Evolutionary conservation across 2,113 vertebrate species (phyloP).

Genomic region (Balaenoptera acutorostrata): DNA sequence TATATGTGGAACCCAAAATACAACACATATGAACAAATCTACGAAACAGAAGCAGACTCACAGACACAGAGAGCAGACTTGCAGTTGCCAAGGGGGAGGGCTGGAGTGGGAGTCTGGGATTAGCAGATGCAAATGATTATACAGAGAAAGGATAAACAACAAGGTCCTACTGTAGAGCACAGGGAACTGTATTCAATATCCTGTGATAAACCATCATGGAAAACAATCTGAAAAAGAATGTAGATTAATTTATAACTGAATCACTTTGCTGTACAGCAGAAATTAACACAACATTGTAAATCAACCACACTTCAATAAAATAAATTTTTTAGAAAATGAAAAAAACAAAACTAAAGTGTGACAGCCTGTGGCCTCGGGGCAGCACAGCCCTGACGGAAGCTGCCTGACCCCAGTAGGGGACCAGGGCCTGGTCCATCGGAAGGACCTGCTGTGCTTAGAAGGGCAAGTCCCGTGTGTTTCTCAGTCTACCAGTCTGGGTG

Average conservation of each 20-base stretch:
- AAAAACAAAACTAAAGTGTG: background rate
- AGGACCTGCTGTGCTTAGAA: background rate
- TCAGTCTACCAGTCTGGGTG: background rate
- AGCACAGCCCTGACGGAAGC: background rate
- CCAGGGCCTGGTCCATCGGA: background rate
- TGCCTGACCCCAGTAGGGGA: background rate
- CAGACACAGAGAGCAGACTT: background rate
- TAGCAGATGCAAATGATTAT: background rate
- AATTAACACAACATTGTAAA: background rate
- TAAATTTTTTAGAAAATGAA: background rate
- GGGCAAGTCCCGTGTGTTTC: background rate
- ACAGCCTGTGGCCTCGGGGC: accelerated
- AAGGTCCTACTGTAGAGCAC: background rate
- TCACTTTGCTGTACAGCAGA: background rate
- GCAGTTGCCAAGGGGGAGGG: background rate
- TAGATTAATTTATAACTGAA: background rate
- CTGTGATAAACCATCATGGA: background rate
- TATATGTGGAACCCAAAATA: background rate
- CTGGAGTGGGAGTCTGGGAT: background rate
- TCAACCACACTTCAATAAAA: background rate
- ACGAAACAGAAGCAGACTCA: background rate
- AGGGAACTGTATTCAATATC: background rate
- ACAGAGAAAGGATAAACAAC: background rate
- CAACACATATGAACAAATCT: background rate
- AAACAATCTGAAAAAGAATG: background rate